Percentiles rank a stretch among this genome's conserved stretches.
phyloP scores from a whole-genome alignment of 2,797 vertebrate species.

The Lepilemur septentrionalis region DNA sequence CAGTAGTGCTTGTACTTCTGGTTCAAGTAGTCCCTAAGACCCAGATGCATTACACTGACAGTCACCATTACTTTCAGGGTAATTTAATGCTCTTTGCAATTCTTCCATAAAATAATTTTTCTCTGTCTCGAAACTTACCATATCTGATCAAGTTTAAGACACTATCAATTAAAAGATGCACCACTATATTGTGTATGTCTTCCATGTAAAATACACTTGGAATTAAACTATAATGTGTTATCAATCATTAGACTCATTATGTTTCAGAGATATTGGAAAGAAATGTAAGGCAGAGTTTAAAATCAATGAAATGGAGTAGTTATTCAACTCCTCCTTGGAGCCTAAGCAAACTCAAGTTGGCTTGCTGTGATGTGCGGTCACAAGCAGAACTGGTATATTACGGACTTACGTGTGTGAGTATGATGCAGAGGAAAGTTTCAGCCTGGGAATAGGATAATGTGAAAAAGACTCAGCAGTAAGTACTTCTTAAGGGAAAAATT shows the following conservation, averaged over 20 bases:
- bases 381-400: constrained; percentile 1
- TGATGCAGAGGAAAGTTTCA: background rate
- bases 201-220: background rate
- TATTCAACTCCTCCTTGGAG: background rate
- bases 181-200: background rate
- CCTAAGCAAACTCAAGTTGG: constrained; percentile 38
- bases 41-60: background rate
- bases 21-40: background rate
- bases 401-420: background rate
- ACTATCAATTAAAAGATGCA: background rate
- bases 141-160: background rate
- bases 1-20: background rate
- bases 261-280: background rate
- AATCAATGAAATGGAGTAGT: constrained; percentile 13
- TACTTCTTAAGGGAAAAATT: constrained; percentile 37
- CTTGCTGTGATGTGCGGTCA: background rate
- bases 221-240: background rate
- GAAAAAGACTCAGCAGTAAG: background rate
- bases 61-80: background rate
- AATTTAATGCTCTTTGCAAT: constrained; percentile 43
- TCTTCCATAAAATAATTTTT: constrained; percentile 8
- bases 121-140: background rate
- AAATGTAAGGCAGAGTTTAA: constrained; percentile 19
- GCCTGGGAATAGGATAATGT: constrained; percentile 10
- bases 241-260: background rate